phyloP scores from a whole-genome alignment of 30 jellyfish, hydroid and myxozoan species.

The Turritopsis rubra region DNA sequence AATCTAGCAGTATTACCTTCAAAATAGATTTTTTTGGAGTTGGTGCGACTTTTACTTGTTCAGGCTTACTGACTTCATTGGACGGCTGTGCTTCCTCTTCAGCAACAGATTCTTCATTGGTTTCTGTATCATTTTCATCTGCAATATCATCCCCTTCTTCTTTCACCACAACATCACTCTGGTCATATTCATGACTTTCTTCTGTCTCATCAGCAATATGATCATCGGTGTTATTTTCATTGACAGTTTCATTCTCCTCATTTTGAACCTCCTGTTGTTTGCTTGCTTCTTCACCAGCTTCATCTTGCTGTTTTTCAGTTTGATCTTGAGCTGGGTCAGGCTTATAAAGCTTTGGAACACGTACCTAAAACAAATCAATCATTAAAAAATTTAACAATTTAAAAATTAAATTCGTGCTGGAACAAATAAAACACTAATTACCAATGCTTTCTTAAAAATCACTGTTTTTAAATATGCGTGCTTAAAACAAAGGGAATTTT shows the following conservation, averaged over 20 bases:
- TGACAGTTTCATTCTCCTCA: constrained; percentile 20
- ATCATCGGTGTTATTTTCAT: neutral
- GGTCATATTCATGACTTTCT: neutral
- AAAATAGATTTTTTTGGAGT: constrained; percentile 22
- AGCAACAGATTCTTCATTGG: neutral
- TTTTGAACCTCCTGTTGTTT: constrained; percentile 18
- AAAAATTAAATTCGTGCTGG: neutral
- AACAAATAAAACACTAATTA: no score
- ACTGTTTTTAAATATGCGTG: no score
- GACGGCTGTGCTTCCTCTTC: neutral
- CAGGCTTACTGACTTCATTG: neutral
- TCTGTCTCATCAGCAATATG: neutral
- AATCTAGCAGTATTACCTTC: constrained; percentile 2
- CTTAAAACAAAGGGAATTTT: no score
- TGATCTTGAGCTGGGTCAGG: neutral
- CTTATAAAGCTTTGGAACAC: constrained; percentile 21
- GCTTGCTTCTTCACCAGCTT: neutral
- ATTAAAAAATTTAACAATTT: neutral
- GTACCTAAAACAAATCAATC: constrained; percentile 4
- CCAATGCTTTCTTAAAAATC: no score
- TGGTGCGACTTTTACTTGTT: neutral
- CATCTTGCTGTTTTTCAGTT: neutral
- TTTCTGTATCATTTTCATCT: constrained; percentile 2
- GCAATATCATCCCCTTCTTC: neutral
- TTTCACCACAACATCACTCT: neutral